Base-by-base conservation (phyloP, 2,888 invertebrate species). In the Caenorhabditis imperialis region DNA sequence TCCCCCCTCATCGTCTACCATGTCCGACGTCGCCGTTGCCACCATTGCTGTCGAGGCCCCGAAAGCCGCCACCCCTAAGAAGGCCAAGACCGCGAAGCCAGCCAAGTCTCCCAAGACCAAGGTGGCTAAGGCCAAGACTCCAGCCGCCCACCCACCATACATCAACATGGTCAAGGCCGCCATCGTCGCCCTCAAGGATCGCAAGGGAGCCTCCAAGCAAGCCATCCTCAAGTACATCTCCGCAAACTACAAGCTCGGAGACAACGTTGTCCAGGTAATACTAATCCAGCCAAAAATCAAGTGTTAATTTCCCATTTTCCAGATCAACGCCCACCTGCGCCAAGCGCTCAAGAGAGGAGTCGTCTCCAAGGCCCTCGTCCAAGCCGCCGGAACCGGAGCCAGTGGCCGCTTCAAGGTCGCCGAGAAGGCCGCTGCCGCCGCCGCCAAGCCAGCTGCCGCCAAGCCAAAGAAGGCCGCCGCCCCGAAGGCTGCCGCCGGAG, bases 161-260 rank as follows among this genome's bases (percentile, higher is more conserved):
- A 78, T 84, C 12, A 89, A 88, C 37, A 90, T 90, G 90, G 85
- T 90, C 58, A 84, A 84, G 51, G 85, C 85, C 6, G 89, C 89
- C 40, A 82, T 90, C 67, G 80, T 75, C 30, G 77, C 83, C 22
- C 78, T 90, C 65, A 89, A 89, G 74, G 90, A 90, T 60, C 81
- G 88, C 27, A 87, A 88, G 51, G 90, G 90, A 7, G 89, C 89
- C n/a, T 89, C 89, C 3, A 84, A 89, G 53, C 89, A 89, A 72
- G 90, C 90, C 27, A 89, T 90, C 71, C 79, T 89, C 55, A 89
- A 90, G 70, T 89, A 89, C 84, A 88, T 90, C 60, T 53, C 84
- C 35, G 81, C 84, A 23, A 86, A 89, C 84, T 89, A 86, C 87
- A 88, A 88, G 48, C 88, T 90, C 22, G 88, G 88, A 27, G 53